Base-by-base conservation (phyloP, 2,888 invertebrate genomes). In the Drosophila nr. fundita region DNA sequence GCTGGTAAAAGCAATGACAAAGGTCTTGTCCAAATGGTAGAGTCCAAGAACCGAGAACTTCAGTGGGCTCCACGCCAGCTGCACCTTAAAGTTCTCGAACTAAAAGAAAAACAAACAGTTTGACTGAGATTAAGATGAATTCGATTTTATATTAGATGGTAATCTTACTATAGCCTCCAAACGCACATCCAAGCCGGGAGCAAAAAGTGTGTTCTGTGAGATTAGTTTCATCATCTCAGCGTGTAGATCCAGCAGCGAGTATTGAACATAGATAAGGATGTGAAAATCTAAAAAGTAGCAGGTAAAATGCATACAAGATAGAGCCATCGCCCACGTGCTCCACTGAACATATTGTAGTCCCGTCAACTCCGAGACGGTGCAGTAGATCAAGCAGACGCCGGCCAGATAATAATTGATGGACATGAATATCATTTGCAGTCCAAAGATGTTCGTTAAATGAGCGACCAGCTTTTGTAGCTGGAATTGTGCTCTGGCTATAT, bases 21-120 rank as follows among this genome's bases (percentile, higher is more conserved):
- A n/a, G 0, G 30, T 11, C 1, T 63, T 59, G 10, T 71, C 21
- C 7, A 48, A 30, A 4, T 65, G 40, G 24, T 57, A 66, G 18
- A 55, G 29, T 11, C 66, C 58, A 24, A 75, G 42, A 7, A 55
- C 48, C 0, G 50, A 27, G n/a, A 79, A 21, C 10, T 40, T 70
- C 2, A 83, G n/a, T 4, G 83, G 83, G 52, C 62, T 67, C 30
- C 70, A 66, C 3, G 55, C 66, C 38, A 79, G 49, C 38, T 67
- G 80, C 2, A 78, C 45, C 7, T 67, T 49, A 45, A 78, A 66
- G 34, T 68, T 67, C 40, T 66, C 40, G 10, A 67, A 40, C 65
- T 66, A 10, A 27, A 29, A 29, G 13, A 27, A 50, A 2, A 21
- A 42, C 11, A 21, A 42, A 42, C n/a, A 42, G 21, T 42, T 29